Evolutionary conservation across 2,888 invertebrate genomes (phyloP), one percentile per base, ranked within the genome.

Genomic region (Trachelus tabidus): DNA sequence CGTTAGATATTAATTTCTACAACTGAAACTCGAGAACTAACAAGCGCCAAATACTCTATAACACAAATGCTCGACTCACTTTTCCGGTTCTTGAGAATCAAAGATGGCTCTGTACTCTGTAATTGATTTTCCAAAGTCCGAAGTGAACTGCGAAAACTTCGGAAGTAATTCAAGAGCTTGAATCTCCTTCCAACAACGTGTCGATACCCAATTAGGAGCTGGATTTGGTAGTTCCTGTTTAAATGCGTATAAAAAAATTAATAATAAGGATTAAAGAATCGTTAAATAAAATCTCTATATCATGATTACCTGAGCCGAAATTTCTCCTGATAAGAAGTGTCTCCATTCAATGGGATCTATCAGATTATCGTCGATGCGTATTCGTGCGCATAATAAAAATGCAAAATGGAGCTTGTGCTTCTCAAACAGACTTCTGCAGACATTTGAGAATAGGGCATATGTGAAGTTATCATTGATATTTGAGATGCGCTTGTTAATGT

Each of bases 341-440:
- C 95, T 94, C 93, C 97, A 96, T 89, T 97, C 97, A 0, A 91
- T 92, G 9, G 88, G 87, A 75, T 95, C 92, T 33, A 97, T 94
- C 73, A 92, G 86, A 0, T 93, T 93, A 1, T 92, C 92, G 79
- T 95, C 94, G 84, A 96, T 92, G 83, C 94, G 91, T 30, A 96
- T 94, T 69, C 97, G 92, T 0, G 94, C 94, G 82, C 95, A 95
- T 37, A 96, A 89, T 34, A 96, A 93, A 87, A 97, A 95, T 11
- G 96, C 97, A 91, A 97, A 98, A 82, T 97, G 93, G 23, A 98
- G 92, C 92, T 98, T 98, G 92, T 98, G 96, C 80, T 95, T 95
- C 89, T 98, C 98, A 88, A 98, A 98, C 77, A 98, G 93, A 83
- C 97, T 97, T 75, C 98, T 94, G 87, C 98, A 97, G 12, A 98